Base-by-base conservation (phyloP, 2,888 invertebrate genomes). In the Crematogaster levior region DNA sequence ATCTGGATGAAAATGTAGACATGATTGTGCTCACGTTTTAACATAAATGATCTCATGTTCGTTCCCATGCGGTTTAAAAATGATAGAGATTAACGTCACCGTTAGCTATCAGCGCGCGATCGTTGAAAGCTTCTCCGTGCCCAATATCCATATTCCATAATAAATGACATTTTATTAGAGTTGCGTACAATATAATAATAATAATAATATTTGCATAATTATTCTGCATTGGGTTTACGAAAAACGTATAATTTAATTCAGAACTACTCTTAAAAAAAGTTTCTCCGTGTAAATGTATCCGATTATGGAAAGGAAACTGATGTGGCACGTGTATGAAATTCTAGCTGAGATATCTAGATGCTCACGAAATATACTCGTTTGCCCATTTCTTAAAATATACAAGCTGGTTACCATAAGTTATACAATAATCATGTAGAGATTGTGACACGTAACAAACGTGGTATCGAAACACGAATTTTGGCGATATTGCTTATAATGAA, bases 311-410 rank as follows among this genome's bases (percentile, higher is more conserved):
- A 46, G 46, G 2, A 74, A 34, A 74, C 7, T 30, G 12, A 5
- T 60, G n/a, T 73, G 40, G n/a, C 58, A 43, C 12, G 12, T 72
- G 15, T 30, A 58, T 43, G 15, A 61, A 74, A 74, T 43, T 74
- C 3, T 61, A 61, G 2, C 6, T 34, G 10, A 34, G 21, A 43
- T 60, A 60, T 73, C 43, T 43, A 0, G 30, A 43, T 30, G 15
- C 43, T 37, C 74, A 75, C 34, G n/a, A 24, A 61, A 48, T 27
- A 63, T 58, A 51, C 24, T 40, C 24, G 34, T 60, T 60, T 15
- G 15, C 15, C 43, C 15, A 60, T 46, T 56, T 58, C 15, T 58
- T 73, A 1, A 34, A 46, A n/a, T 18, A 37, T n/a, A n/a, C 18
- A 51, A 24, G 18, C 37, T 53, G 18, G 34, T n/a, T 30, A 46